Evolutionary conservation across 2,888 invertebrate genomes (phyloP).

Genomic region (Nemurella pictetii): DNA sequence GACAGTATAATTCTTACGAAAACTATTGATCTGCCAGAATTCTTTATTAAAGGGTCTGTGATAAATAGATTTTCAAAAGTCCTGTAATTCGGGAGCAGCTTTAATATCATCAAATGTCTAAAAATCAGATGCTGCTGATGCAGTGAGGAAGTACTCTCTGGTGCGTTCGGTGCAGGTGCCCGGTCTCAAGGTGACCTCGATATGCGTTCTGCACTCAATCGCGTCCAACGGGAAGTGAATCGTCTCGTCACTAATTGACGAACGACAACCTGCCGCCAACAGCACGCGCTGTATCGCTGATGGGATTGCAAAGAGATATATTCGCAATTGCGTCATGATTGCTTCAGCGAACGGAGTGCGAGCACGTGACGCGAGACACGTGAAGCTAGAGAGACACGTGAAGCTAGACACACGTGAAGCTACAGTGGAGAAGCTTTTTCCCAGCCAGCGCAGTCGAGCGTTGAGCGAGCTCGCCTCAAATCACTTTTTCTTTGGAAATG

Average conservation of each 20-base stretch:
- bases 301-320: background rate
- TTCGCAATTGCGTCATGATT: background rate
- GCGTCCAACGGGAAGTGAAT: too few relatives aligned
- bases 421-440: background rate
- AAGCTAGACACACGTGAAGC: background rate
- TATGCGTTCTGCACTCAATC: too few relatives aligned
- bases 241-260: background rate
- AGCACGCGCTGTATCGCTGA: background rate
- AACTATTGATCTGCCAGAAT: too few relatives aligned
- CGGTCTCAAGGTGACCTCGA: too few relatives aligned
- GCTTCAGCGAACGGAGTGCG: background rate
- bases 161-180: too few relatives aligned
- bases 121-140: too few relatives aligned
- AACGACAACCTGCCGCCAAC: background rate
- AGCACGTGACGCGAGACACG: background rate
- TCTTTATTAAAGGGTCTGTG: too few relatives aligned
- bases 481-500: background rate
- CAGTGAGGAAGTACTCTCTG: too few relatives aligned
- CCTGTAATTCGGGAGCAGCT: too few relatives aligned
- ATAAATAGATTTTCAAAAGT: too few relatives aligned
- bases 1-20: too few relatives aligned
- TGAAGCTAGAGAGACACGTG: background rate
- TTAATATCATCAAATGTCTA: too few relatives aligned
- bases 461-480: background rate
- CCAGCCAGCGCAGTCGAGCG: background rate